Conservation (phyloP, 2,888 invertebrate species). For the Drosophila pegasa region DNA sequence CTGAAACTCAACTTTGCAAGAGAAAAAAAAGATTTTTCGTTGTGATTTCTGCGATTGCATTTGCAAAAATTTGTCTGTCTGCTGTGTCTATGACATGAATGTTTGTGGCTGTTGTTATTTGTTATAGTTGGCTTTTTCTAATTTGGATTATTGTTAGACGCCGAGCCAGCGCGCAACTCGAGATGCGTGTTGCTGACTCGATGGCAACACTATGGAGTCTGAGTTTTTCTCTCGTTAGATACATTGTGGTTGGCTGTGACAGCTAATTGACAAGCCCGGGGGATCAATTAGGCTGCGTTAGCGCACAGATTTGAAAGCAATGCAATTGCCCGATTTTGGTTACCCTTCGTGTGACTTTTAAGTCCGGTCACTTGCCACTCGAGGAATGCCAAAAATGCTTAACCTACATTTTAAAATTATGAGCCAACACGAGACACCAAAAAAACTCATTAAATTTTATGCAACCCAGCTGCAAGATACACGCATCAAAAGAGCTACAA, state of each 20-base stretch:
- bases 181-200: slow-evolving; percentile 56
- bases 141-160: slow-evolving; percentile 71
- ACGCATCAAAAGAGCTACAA: slow-evolving; percentile 32
- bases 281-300: slow-evolving; percentile 68
- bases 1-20: slow-evolving; percentile 12
- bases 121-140: slow-evolving; percentile 47
- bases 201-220: slow-evolving; percentile 34
- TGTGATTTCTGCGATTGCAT: slow-evolving; percentile 53
- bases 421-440: slow-evolving; percentile 49
- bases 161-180: slow-evolving; percentile 31
- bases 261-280: slow-evolving; percentile 73
- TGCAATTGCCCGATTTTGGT: slow-evolving; percentile 64
- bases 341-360: slow-evolving; percentile 49
- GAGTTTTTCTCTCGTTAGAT: not conserved
- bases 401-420: slow-evolving; percentile 69
- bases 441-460: slow-evolving; percentile 74
- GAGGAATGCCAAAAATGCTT: slow-evolving; percentile 65
- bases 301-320: slow-evolving; percentile 39
- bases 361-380: slow-evolving; percentile 23
- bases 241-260: slow-evolving; percentile 8
- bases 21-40: slow-evolving; percentile 9
- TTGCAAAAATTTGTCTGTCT: slow-evolving; percentile 64
- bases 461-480: slow-evolving; percentile 31
- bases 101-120: slow-evolving; percentile 12
- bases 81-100: slow-evolving; percentile 22